phyloP scores from a whole-genome alignment of 2,888 invertebrate genomes.

The Mimachlamys varia region DNA sequence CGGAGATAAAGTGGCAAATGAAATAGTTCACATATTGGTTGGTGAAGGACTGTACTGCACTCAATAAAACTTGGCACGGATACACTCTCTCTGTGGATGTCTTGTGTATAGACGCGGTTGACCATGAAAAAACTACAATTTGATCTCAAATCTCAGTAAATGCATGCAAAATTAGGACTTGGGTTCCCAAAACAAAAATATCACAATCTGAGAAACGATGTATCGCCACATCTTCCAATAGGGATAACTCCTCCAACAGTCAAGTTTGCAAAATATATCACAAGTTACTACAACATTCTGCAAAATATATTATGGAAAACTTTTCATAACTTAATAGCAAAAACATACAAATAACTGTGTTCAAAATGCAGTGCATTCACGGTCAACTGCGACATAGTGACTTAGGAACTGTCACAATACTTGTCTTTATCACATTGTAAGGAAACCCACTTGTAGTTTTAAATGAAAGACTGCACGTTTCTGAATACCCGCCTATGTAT shows the following conservation, averaged over 20 bases:
- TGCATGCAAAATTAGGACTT: slow-evolving; percentile 19
- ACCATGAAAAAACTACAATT: background rate
- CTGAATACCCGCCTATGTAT: background rate
- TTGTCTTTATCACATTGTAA: background rate
- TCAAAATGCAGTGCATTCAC: slow-evolving; percentile 15
- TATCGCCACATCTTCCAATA: background rate
- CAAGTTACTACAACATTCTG: slow-evolving; percentile 4
- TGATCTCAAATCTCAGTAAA: slow-evolving; percentile 1
- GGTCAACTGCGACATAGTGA: slow-evolving; percentile 17
- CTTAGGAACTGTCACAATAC: background rate
- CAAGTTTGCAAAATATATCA: background rate
- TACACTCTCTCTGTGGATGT: slow-evolving; percentile 16
- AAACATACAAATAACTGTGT: slow-evolving; percentile 24
- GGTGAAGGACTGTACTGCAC: slow-evolving; percentile 16
- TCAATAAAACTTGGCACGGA: slow-evolving; percentile 28
- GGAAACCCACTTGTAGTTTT: slow-evolving; percentile 7
- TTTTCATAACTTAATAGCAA: slow-evolving; percentile 31
- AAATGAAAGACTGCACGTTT: slow-evolving; percentile 17
- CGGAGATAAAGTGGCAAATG: background rate
- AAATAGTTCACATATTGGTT: background rate
- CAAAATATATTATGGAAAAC: slow-evolving; percentile 31
- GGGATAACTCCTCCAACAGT: background rate
- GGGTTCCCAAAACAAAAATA: background rate
- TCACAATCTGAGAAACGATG: slow-evolving; percentile 17
- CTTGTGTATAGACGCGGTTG: slow-evolving; percentile 26